These are phyloP conservation scores for Eurytoma adleriae DNA, from an alignment of 2,888 invertebrate species.

Conservation along the genomic window DNA sequence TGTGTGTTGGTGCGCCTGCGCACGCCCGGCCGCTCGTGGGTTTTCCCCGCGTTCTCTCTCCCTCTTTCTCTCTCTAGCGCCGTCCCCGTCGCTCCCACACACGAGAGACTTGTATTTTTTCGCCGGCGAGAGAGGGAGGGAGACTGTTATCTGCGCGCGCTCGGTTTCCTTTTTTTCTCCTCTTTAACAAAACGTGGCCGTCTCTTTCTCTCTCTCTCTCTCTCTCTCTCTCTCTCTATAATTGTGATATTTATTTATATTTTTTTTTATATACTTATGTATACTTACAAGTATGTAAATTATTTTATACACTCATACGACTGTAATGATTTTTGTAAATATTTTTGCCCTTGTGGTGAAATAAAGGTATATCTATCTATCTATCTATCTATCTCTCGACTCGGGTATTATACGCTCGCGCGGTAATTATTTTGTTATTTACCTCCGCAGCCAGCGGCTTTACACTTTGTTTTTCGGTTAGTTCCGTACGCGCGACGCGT, in stretches of 20 bases:
- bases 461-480: neutral
- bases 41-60: slow-evolving; percentile 36
- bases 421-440: slow-evolving; percentile 3
- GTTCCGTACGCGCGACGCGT: neutral
- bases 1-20: slow-evolving; percentile 8
- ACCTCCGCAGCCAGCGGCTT: neutral
- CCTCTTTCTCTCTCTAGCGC: slow-evolving; percentile 11
- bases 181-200: too few relatives aligned
- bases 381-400: neutral
- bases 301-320: too few relatives aligned
- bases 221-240: too few relatives aligned
- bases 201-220: too few relatives aligned
- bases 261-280: too few relatives aligned
- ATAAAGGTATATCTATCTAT: too few relatives aligned
- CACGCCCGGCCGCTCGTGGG: slow-evolving; percentile 26
- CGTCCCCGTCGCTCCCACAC: neutral
- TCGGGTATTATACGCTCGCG: neutral
- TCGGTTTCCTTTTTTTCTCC: too few relatives aligned
- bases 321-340: too few relatives aligned
- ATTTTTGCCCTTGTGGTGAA: too few relatives aligned
- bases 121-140: neutral
- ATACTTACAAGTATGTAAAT: too few relatives aligned
- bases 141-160: slow-evolving; percentile 1
- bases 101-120: neutral
- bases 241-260: too few relatives aligned